Evolutionary conservation across 2,113 vertebrate genomes (phyloP).

Genomic region (Shinisaurus crocodilurus): DNA sequence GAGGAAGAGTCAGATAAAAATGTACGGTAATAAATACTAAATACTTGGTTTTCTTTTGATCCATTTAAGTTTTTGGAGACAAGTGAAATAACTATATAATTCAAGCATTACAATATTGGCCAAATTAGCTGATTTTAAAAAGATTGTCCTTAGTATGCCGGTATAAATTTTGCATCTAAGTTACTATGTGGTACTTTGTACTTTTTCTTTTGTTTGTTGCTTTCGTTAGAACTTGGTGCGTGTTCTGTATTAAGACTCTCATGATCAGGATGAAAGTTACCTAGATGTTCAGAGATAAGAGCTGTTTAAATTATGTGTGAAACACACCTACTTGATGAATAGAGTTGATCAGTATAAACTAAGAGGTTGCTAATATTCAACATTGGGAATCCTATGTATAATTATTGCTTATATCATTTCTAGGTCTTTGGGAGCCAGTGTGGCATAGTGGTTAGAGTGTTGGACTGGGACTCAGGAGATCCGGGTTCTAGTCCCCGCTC

Average conservation of each 20-base stretch:
- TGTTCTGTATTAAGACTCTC: not conserved
- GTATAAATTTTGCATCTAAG: not conserved
- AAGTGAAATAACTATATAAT: not conserved
- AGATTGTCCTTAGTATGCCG: not conserved
- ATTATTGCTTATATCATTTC: not conserved
- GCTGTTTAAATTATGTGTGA: not conserved
- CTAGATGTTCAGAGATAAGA: not conserved
- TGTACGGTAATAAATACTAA: not conserved
- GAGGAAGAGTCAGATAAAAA: not conserved
- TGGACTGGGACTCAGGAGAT: no score
- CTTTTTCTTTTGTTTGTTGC: not conserved
- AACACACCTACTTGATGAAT: not conserved
- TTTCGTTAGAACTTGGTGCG: not conserved
- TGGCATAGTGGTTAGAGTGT: no score
- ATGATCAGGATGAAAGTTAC: not conserved
- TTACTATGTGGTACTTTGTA: no score
- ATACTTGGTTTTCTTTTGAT: not conserved
- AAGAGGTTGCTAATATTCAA: not conserved
- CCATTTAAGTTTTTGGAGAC: not conserved
- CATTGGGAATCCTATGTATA: not conserved
- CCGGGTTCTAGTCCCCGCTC: no score
- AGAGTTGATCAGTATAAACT: not conserved
- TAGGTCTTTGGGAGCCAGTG: no score
- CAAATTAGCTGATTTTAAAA: not conserved
- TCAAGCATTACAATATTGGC: not conserved